phyloP scores from a whole-genome alignment of 1,140 invertebrate species.

The Pentalonia nigronervosa region DNA sequence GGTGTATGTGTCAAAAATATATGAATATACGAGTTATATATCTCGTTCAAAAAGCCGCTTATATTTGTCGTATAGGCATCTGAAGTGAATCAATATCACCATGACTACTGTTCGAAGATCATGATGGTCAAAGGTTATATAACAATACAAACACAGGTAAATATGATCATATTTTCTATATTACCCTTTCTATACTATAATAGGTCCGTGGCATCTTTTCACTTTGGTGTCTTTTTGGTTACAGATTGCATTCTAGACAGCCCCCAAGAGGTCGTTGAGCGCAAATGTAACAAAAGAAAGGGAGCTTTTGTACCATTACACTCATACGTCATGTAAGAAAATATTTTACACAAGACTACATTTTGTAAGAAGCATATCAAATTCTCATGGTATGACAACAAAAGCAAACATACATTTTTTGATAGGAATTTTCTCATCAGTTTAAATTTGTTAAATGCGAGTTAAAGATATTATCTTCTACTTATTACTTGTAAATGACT shows the following conservation, averaged over 20 bases:
- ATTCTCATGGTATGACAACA: neutral
- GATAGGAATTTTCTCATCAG: neutral
- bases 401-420: neutral
- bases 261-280: conserved; percentile 10
- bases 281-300: conserved; percentile 20
- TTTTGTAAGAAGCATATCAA: conserved; percentile 21
- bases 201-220: conserved; percentile 3
- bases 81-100: conserved; percentile 46
- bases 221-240: conserved; percentile 3
- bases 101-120: conserved; percentile 51
- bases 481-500: neutral
- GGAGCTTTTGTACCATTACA: neutral
- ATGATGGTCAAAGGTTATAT: conserved; percentile 23
- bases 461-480: neutral
- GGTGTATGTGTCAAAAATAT: neutral
- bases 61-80: neutral
- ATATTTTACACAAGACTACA: conserved; percentile 9
- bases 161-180: conserved; percentile 29
- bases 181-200: neutral
- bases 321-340: neutral
- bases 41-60: neutral
- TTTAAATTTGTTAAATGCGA: neutral
- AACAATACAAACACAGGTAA: conserved; percentile 34
- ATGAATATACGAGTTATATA: neutral
- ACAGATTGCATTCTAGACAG: conserved; percentile 32